These are phyloP conservation scores for Nowickia ferox DNA, from an alignment of 2,888 invertebrate species.

Conservation along the genomic window DNA sequence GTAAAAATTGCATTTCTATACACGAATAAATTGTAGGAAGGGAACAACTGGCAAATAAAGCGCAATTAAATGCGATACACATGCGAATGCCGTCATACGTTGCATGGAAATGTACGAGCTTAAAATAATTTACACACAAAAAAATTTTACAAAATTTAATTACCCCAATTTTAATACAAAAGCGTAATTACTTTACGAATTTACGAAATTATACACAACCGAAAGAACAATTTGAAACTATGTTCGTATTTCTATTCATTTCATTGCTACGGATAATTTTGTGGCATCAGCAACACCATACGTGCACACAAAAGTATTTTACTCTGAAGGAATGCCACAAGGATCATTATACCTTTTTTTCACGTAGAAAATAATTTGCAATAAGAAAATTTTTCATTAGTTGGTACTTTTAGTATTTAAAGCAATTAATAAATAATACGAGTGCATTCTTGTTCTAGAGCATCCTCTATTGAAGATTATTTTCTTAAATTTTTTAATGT, in stretches of 20 bases:
- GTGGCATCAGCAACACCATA: conserved; percentile 3
- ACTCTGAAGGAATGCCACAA: background rate
- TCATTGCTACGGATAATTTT: background rate
- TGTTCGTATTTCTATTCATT: conserved; percentile 1
- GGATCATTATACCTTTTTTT: conserved; percentile 19
- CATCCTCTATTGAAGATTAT: background rate
- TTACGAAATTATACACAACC: conserved; percentile 18
- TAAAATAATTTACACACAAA: conserved; percentile 67
- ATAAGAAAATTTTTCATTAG: background rate
- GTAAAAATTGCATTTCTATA: too few species aligned
- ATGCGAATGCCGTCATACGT: conserved; percentile 17
- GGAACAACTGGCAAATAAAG: background rate
- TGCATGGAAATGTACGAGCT: conserved; percentile 18
- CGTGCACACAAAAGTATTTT: background rate
- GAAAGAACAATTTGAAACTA: conserved; percentile 8
- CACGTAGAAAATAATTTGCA: conserved; percentile 22
- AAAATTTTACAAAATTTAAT: conserved; percentile 72
- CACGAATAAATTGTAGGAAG: background rate
- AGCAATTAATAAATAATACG: background rate
- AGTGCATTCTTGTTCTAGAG: background rate
- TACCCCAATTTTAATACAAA: conserved; percentile 70
- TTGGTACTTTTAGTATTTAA: conserved; percentile 6
- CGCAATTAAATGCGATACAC: background rate
- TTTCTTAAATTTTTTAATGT: too few species aligned
- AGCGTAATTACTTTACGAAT: conserved; percentile 67